Conservation (phyloP, 2,113 vertebrate genomes). For the Calyptommatus sinebrachiatus region DNA sequence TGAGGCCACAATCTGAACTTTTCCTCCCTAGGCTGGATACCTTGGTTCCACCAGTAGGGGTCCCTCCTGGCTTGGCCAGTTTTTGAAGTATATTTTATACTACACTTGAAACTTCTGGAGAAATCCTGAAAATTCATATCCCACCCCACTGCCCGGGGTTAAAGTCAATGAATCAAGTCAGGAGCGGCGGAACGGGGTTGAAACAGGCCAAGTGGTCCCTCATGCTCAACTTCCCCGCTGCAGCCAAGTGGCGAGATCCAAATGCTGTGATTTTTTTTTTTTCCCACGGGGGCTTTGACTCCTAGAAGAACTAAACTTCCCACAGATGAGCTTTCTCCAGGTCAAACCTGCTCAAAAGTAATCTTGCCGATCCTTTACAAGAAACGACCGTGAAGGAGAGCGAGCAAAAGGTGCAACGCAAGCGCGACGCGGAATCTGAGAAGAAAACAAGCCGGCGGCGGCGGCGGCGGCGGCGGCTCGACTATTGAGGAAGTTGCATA, state of each 20-base stretch:
- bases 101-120: conserved; percentile 54
- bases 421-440: not conserved
- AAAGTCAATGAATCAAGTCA: not conserved
- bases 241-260: not conserved
- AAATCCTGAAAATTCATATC: conserved; percentile 23
- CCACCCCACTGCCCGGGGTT: not conserved
- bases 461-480: conserved; percentile 31
- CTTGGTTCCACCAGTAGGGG: conserved; percentile 46
- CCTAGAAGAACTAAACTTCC: not conserved
- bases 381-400: not conserved
- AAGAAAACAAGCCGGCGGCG: conserved; percentile 24
- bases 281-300: not conserved
- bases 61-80: conserved; percentile 47
- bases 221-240: not conserved
- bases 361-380: not conserved
- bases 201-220: not conserved
- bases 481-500: conserved; percentile 61
- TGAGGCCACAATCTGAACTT: conserved; percentile 22
- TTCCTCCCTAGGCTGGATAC: conserved; percentile 12
- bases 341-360: not conserved
- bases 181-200: not conserved
- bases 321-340: not conserved
- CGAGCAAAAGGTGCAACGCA: conserved; percentile 3
- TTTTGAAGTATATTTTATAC: conserved; percentile 38
- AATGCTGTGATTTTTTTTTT: not conserved